A percentile compares a stretch with the other conserved stretches of the same genome.
phyloP scores from a whole-genome alignment of 2,113 vertebrate species.

The Propithecus coquereli region DNA sequence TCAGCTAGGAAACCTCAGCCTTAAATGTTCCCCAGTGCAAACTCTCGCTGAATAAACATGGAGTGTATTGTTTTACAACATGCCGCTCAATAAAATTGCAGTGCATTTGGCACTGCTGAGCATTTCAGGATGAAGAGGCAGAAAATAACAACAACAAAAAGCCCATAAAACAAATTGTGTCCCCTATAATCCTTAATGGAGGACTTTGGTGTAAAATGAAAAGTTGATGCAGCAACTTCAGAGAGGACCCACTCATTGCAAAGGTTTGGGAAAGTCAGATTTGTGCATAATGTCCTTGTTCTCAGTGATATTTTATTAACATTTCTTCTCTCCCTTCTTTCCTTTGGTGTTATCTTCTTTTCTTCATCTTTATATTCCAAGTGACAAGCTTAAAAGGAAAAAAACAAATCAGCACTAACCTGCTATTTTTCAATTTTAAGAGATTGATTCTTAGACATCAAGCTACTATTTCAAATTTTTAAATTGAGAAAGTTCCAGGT shows the following conservation, averaged over 20 bases:
- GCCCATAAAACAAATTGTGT: conserved; percentile 34
- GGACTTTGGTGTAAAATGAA: conserved; percentile 36
- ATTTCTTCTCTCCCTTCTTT: not conserved
- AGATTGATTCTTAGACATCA: not conserved
- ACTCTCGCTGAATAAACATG: conserved; percentile 58
- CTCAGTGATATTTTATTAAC: conserved; percentile 43
- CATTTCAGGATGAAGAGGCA: conserved; percentile 23
- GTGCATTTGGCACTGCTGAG: not conserved
- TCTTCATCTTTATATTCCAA: conserved; percentile 38
- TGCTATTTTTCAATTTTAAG: not conserved
- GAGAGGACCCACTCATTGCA: conserved; percentile 5
- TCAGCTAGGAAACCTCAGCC: conserved; percentile 55
- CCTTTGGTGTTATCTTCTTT: not conserved
- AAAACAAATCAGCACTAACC: not conserved
- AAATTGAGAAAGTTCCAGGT: not conserved
- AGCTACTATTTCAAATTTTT: conserved; percentile 23
- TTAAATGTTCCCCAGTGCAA: not conserved
- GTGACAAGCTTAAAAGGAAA: not conserved
- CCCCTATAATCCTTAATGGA: conserved; percentile 44
- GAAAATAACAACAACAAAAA: conserved; percentile 46
- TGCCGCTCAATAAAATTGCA: not conserved
- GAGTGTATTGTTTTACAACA: conserved; percentile 33
- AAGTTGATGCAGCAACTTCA: not conserved
- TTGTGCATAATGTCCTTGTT: not conserved
- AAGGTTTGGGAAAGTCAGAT: conserved; percentile 42